These are phyloP conservation scores for Pemphredon lugubris DNA, from an alignment of 2,888 invertebrate genomes.

Conservation along the genomic window DNA sequence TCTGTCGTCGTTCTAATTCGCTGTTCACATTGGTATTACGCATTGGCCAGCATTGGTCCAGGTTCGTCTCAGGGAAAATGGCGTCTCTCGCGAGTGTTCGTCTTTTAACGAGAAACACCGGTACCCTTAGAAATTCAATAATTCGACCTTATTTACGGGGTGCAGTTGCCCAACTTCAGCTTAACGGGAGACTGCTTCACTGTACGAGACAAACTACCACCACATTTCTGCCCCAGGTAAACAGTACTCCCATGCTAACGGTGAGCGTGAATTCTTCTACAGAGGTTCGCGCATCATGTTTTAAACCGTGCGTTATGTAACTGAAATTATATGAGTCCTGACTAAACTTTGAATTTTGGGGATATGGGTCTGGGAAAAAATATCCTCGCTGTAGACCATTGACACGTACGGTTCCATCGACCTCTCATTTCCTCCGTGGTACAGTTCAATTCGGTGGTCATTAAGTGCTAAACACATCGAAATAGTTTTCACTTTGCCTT, in stretches of 20 bases:
- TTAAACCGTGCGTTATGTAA: slow-evolving; percentile 67
- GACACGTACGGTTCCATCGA: not conserved
- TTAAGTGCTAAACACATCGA: too few species aligned
- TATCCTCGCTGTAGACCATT: not conserved
- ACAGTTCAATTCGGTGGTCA: not conserved
- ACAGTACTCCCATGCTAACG: too few species aligned
- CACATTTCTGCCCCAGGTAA: slow-evolving; percentile 69
- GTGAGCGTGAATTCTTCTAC: not conserved
- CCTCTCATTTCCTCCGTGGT: slow-evolving; percentile 3
- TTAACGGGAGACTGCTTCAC: slow-evolving; percentile 63
- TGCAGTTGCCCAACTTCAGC: slow-evolving; percentile 42
- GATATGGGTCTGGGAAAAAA: not conserved
- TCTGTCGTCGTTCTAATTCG: too few species aligned
- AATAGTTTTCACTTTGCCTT: too few species aligned
- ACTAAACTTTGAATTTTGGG: too few species aligned
- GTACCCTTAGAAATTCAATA: slow-evolving; percentile 67
- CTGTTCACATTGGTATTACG: too few species aligned
- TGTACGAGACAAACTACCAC: slow-evolving; percentile 50
- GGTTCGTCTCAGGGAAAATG: slow-evolving; percentile 68
- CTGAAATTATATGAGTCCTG: slow-evolving; percentile 27
- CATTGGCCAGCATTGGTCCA: too few species aligned
- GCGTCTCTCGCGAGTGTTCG: slow-evolving; percentile 75
- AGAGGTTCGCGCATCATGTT: slow-evolving; percentile 22
- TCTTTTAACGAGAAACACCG: slow-evolving; percentile 72
- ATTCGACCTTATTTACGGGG: slow-evolving; percentile 52